Percentiles rank a stretch among this genome's conserved stretches.
Evolutionary conservation across 1,140 invertebrate species (phyloP).

Genomic region (Solenopsis invicta): DNA sequence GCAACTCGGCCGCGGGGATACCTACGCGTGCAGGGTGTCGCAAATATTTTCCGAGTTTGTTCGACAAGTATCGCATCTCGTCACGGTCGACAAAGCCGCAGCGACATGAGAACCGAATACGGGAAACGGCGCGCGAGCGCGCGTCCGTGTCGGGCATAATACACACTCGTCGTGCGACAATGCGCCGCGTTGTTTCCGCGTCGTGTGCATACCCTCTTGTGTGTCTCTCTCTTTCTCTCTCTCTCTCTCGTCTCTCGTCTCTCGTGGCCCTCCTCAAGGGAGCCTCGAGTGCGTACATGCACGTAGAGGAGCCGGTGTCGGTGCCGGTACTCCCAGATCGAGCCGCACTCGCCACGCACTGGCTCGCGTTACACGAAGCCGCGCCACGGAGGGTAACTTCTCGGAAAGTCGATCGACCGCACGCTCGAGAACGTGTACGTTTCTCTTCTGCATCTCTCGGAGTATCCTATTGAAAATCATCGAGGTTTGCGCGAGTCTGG

Average conservation of each 20-base stretch:
- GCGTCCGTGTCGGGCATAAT: slow-evolving; percentile 66
- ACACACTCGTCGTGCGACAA: slow-evolving; percentile 69
- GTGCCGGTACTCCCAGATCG: slow-evolving; percentile 25
- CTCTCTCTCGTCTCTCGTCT: slow-evolving; percentile 26
- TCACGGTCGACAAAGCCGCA: slow-evolving; percentile 68
- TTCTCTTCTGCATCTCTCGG: slow-evolving; percentile 4
- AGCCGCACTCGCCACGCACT: slow-evolving; percentile 51
- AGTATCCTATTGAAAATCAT: slow-evolving; percentile 27
- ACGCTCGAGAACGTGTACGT: slow-evolving; percentile 42
- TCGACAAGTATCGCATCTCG: slow-evolving; percentile 80
- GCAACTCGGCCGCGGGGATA: slow-evolving; percentile 57
- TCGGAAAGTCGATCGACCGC: slow-evolving; percentile 62
- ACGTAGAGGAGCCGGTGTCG: slow-evolving; percentile 15
- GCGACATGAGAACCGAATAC: slow-evolving; percentile 77
- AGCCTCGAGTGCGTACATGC: slow-evolving; percentile 58
- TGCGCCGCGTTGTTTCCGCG: slow-evolving; percentile 78
- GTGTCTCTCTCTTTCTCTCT: slow-evolving; percentile 2
- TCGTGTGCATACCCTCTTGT: slow-evolving; percentile 67
- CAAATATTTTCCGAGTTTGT: slow-evolving; percentile 83
- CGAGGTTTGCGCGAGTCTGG: slow-evolving; percentile 15
- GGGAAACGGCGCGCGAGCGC: slow-evolving; percentile 66
- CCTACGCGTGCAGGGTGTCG: slow-evolving; percentile 74
- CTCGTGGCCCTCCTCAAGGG: slow-evolving; percentile 55
- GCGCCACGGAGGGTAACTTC: slow-evolving; percentile 61
- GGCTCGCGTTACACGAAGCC: slow-evolving; percentile 63